phyloP scores from a whole-genome alignment of 2,797 vertebrate genomes.

The Melanotaenia maccullochi region DNA sequence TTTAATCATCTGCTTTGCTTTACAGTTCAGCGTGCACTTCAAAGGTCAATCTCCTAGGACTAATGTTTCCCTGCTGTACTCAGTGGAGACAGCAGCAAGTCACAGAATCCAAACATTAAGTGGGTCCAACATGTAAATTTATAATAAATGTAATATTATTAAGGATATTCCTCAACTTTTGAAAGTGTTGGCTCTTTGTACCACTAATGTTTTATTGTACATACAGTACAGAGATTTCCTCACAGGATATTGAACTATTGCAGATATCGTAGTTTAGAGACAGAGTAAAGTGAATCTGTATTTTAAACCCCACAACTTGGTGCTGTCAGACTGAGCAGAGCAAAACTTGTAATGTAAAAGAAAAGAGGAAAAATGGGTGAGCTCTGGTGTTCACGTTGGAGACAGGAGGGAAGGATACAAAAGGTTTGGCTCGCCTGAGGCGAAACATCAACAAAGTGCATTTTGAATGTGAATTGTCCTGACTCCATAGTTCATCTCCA shows the following conservation, averaged over 20 bases:
- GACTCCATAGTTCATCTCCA: slow-evolving; percentile 46
- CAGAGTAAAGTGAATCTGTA: slow-evolving; percentile 28
- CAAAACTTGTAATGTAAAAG: slow-evolving; percentile 52
- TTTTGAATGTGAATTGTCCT: slow-evolving; percentile 52
- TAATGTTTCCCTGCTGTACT: slow-evolving; percentile 52
- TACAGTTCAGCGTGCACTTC: slow-evolving; percentile 70
- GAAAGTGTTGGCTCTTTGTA: slow-evolving; percentile 8
- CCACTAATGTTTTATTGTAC: not conserved
- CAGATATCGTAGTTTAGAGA: slow-evolving; percentile 27
- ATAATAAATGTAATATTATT: not conserved
- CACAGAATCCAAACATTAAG: slow-evolving; percentile 23
- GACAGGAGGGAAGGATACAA: slow-evolving; percentile 2
- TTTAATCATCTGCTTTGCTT: slow-evolving; percentile 73
- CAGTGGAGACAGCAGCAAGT: slow-evolving; percentile 41
- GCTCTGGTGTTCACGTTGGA: slow-evolving; percentile 31
- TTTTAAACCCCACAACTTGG: slow-evolving; percentile 39
- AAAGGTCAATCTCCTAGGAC: slow-evolving; percentile 74
- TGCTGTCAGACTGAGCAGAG: slow-evolving; percentile 43
- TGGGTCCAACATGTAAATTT: slow-evolving; percentile 14
- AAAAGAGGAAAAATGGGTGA: slow-evolving; percentile 30
- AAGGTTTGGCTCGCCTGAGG: slow-evolving; percentile 50
- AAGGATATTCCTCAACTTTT: not conserved
- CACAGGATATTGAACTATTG: slow-evolving; percentile 14
- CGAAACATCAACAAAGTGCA: slow-evolving; percentile 45
- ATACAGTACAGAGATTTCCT: not conserved